Percentiles rank a stretch among this genome's conserved stretches.
Evolutionary conservation across 64 coral and sea anemone species (phyloP).

Genomic region (Acropora tenuis): DNA sequence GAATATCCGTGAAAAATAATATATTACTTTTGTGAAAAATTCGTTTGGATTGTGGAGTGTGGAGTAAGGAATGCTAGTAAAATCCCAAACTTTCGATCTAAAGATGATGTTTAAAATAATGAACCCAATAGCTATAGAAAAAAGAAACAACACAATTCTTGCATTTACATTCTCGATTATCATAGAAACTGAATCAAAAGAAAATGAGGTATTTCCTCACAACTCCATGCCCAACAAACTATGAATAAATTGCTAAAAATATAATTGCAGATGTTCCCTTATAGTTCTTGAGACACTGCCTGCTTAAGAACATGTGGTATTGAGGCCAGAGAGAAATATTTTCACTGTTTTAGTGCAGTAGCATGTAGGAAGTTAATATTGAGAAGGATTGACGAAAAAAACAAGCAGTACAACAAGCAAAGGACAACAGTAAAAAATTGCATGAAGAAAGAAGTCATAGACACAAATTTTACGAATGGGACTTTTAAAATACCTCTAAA

Average conservation of each 20-base stretch:
- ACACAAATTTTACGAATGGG: neutral
- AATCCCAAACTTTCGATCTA: neutral
- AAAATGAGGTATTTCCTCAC: neutral
- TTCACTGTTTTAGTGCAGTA: neutral
- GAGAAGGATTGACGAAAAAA: neutral
- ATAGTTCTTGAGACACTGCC: too few species aligned
- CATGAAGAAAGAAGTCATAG: neutral
- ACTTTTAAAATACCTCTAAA: neutral
- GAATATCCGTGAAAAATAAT: neutral
- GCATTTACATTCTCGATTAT: neutral
- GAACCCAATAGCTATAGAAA: too few species aligned
- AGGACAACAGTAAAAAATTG: too few species aligned
- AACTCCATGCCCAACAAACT: neutral
- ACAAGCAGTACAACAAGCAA: too few species aligned
- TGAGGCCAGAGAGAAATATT: neutral
- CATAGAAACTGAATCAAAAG: neutral
- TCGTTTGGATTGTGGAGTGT: neutral
- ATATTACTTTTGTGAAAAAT: neutral
- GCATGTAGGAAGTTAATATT: neutral
- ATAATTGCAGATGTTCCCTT: neutral
- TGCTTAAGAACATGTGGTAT: neutral
- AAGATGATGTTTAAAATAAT: neutral
- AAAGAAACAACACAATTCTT: neutral
- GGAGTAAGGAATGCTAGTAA: neutral
- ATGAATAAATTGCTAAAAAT: too few species aligned